Percentiles rank a stretch among this genome's conserved stretches.
These are phyloP conservation scores for Drosophila navojoa DNA, from an alignment of 1,140 invertebrate genomes.

Conservation along the genomic window DNA sequence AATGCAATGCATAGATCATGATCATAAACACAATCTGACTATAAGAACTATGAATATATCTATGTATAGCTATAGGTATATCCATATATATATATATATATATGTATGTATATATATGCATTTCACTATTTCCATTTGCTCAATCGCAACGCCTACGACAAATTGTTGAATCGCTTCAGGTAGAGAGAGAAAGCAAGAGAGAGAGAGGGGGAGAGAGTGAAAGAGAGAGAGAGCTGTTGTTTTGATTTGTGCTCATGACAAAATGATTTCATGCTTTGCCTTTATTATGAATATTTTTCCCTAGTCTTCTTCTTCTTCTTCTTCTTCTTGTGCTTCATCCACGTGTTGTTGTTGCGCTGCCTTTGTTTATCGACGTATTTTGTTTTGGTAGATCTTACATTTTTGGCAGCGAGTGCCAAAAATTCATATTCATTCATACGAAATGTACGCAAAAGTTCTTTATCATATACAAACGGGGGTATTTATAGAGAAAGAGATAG, in stretches of 20 bases:
- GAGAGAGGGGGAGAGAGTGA: too few species aligned
- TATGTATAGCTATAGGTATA: neutral
- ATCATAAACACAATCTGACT: too few species aligned
- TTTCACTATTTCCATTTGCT: neutral
- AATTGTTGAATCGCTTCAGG: slow-evolving; percentile 18
- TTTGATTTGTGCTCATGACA: slow-evolving; percentile 63
- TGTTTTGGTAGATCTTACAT: slow-evolving; percentile 59
- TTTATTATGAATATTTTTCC: slow-evolving; percentile 21
- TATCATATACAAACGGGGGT: slow-evolving; percentile 3
- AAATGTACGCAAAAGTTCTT: slow-evolving; percentile 29
- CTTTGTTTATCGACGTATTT: slow-evolving; percentile 42
- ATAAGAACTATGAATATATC: neutral
- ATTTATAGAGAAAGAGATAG: neutral
- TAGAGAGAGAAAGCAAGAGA: slow-evolving; percentile 7
- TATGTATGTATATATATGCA: neutral
- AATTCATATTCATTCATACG: slow-evolving; percentile 66
- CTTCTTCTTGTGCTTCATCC: neutral
- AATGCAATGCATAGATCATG: too few species aligned
- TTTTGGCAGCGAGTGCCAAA: slow-evolving; percentile 37
- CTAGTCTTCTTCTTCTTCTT: neutral
- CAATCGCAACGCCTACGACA: slow-evolving; percentile 24
- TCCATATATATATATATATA: slow-evolving; percentile 5
- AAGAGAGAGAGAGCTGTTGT: neutral
- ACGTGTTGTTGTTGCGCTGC: neutral
- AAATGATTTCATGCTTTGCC: slow-evolving; percentile 58